A percentile compares a stretch with the other conserved stretches of the same genome.
Evolutionary conservation across 2,888 invertebrate species (phyloP).

Genomic region (Folsomia candida): DNA sequence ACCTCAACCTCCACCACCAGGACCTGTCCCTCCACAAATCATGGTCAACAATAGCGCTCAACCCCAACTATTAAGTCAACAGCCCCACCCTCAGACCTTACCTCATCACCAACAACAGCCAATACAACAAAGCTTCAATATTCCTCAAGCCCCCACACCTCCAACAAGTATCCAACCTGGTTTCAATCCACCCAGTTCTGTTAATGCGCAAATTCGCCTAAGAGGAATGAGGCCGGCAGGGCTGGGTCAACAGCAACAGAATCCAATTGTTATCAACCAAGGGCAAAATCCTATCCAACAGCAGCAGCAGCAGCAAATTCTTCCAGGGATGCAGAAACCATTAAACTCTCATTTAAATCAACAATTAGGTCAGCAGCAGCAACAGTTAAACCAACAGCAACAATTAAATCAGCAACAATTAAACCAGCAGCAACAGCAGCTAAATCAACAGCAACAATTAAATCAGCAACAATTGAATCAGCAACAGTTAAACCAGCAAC

Average conservation of each 20-base stretch:
- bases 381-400: constrained; percentile 29
- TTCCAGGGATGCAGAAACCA: too few species aligned
- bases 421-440: constrained; percentile 71
- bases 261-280: constrained; percentile 21
- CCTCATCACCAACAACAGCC: background rate
- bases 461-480: constrained; percentile 78
- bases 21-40: constrained; percentile 50
- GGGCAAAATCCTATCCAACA: constrained; percentile 33
- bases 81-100: background rate
- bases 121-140: constrained; percentile 46
- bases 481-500: constrained; percentile 66
- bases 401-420: constrained; percentile 28
- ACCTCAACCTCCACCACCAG: constrained; percentile 54
- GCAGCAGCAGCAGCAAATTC: constrained; percentile 5
- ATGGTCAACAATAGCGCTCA: constrained; percentile 55
- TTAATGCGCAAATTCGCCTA: background rate
- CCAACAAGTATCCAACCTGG: constrained; percentile 49
- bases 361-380: constrained; percentile 41
- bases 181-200: background rate
- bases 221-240: background rate
- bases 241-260: constrained; percentile 7
- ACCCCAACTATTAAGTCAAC: constrained; percentile 59
- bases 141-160: constrained; percentile 53
- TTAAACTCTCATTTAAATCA: constrained; percentile 36
- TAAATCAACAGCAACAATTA: constrained; percentile 78